Evolutionary conservation across 2,797 vertebrate species (phyloP).

Genomic region (Hippoglossus hippoglossus): DNA sequence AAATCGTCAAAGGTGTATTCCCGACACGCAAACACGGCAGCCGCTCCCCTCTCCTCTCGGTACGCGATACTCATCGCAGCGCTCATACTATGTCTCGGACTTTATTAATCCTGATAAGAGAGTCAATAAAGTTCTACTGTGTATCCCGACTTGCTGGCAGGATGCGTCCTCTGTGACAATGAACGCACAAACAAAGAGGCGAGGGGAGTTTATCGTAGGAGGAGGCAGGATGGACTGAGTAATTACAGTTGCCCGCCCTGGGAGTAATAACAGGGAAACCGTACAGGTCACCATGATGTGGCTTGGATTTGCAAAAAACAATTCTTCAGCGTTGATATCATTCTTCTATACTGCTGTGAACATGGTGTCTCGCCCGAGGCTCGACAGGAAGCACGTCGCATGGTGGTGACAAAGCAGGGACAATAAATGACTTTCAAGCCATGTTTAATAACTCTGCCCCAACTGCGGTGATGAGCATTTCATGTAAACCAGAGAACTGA

Average conservation of each 20-base stretch:
- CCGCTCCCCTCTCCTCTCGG: constrained; percentile 21
- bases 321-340: constrained; percentile 18
- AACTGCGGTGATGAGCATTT: constrained; percentile 33
- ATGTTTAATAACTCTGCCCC: constrained; percentile 28
- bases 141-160: constrained; percentile 31
- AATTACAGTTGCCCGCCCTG: constrained; percentile 15
- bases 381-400: constrained; percentile 34
- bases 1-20: constrained; percentile 24
- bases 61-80: constrained; percentile 6
- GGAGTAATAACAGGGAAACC: constrained; percentile 4
- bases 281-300: not conserved
- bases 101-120: constrained; percentile 76
- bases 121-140: constrained; percentile 62
- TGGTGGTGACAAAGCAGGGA: constrained; percentile 33
- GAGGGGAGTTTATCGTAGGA: constrained; percentile 11
- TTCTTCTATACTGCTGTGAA: constrained; percentile 34
- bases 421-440: constrained; percentile 36
- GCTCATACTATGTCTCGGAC: constrained; percentile 37
- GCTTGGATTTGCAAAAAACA: constrained; percentile 28
- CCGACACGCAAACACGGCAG: constrained; percentile 8
- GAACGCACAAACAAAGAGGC: not conserved
- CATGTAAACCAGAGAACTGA: constrained; percentile 47
- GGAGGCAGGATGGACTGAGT: constrained; percentile 22
- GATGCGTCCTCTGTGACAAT: constrained; percentile 26
- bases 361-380: constrained; percentile 45